Conservation (phyloP, 2,888 invertebrate genomes). For the Ormyrus nitidulus region DNA sequence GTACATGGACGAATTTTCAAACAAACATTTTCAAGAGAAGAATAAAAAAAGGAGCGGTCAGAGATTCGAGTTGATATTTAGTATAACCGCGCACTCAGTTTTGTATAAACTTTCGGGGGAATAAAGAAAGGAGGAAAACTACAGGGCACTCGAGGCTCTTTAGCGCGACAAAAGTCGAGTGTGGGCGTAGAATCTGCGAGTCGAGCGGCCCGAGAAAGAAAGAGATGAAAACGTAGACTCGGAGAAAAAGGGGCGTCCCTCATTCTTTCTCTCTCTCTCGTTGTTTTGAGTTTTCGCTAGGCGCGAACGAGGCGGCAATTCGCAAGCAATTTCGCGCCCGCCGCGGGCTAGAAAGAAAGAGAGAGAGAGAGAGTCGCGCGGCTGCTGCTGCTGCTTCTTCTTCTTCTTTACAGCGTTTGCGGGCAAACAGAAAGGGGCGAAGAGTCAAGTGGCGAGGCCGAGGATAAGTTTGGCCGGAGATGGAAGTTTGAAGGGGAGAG, state of each 20-base stretch:
- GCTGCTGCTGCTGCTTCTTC: constrained; percentile 20
- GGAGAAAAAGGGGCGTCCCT: background rate
- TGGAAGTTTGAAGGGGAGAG: constrained; percentile 26
- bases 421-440: constrained; percentile 27
- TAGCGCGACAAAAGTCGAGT: constrained; percentile 50
- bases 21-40: no score
- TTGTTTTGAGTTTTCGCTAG: constrained; percentile 38
- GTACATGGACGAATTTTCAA: no score
- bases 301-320: constrained; percentile 65
- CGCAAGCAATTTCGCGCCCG: constrained; percentile 71
- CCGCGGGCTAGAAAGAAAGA: constrained; percentile 64
- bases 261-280: background rate
- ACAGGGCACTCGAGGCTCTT: constrained; percentile 26
- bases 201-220: background rate
- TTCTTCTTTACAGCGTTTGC: constrained; percentile 12
- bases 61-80: no score
- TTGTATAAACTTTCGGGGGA: constrained; percentile 12
- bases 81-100: background rate
- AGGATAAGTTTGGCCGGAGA: constrained; percentile 60
- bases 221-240: constrained; percentile 2
- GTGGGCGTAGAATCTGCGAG: background rate
- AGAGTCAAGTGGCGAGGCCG: constrained; percentile 39
- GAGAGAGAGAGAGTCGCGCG: constrained; percentile 54
- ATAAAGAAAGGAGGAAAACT: constrained; percentile 3
- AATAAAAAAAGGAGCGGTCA: no score